These are phyloP conservation scores for Lutjanus erythropterus DNA, from an alignment of 2,113 vertebrate genomes.

Conservation along the genomic window DNA sequence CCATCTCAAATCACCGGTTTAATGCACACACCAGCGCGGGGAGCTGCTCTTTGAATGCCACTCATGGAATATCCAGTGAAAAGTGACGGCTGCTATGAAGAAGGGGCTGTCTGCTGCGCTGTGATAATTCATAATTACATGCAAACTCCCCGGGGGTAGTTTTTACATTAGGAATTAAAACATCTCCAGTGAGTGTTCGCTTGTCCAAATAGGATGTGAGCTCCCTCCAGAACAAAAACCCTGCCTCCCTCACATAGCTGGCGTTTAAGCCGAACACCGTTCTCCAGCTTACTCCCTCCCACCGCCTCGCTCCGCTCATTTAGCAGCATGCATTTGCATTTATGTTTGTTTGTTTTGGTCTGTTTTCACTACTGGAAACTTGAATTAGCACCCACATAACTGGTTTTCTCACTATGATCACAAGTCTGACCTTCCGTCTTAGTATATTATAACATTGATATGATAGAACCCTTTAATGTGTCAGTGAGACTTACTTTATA, in stretches of 20 bases:
- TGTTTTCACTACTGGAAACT: slow-evolving; percentile 23
- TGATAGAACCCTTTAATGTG: neutral
- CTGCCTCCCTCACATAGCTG: slow-evolving; percentile 39
- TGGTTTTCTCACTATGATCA: slow-evolving; percentile 9
- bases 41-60: slow-evolving; percentile 48
- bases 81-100: slow-evolving; percentile 50
- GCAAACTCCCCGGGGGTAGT: slow-evolving; percentile 68
- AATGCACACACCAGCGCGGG: slow-evolving; percentile 18
- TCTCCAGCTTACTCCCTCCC: slow-evolving; percentile 32
- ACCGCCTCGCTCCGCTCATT: slow-evolving; percentile 28
- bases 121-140: slow-evolving; percentile 82
- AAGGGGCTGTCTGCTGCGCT: slow-evolving; percentile 58
- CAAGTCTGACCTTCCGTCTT: neutral
- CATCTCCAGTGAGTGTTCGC: slow-evolving; percentile 61
- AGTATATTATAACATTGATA: neutral
- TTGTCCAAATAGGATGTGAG: slow-evolving; percentile 72
- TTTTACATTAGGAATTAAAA: slow-evolving; percentile 71
- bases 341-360: slow-evolving; percentile 19
- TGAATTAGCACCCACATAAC: neutral
- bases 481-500: neutral
- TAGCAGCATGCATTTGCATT: slow-evolving; percentile 33
- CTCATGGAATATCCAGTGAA: slow-evolving; percentile 38
- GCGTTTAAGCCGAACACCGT: slow-evolving; percentile 24
- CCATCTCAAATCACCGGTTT: slow-evolving; percentile 43
- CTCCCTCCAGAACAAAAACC: slow-evolving; percentile 57